Percentiles rank a stretch among this genome's conserved stretches.
Conservation (phyloP, 2,888 invertebrate species). For the Latheticus oryzae region DNA sequence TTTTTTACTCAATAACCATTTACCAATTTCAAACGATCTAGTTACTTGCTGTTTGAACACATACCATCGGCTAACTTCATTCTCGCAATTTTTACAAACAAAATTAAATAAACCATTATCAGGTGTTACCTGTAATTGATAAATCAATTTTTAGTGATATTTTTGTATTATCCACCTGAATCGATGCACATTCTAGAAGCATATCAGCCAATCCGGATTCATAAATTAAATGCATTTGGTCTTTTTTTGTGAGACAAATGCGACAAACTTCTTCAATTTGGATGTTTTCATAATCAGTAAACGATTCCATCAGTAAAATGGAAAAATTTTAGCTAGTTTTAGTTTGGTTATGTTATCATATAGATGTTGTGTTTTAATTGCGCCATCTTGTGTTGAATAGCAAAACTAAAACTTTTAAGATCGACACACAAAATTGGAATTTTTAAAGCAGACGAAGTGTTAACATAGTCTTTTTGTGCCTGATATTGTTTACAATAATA, state of each 20-base stretch:
- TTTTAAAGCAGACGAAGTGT: not conserved
- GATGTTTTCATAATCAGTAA: constrained; percentile 47
- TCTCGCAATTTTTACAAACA: constrained; percentile 47
- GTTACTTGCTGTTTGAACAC: constrained; percentile 49
- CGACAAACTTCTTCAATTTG: constrained; percentile 51
- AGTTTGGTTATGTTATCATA: too few species aligned
- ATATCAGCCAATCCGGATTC: constrained; percentile 50
- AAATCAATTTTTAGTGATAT: not conserved
- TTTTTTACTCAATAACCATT: constrained; percentile 41
- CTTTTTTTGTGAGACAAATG: constrained; percentile 48
- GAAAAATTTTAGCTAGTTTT: too few species aligned
- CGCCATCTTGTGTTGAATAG: too few species aligned
- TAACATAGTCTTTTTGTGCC: not conserved
- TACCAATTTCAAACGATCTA: constrained; percentile 49
- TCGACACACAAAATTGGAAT: not conserved
- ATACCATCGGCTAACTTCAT: constrained; percentile 51
- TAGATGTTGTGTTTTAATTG: constrained; percentile 1
- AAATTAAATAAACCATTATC: constrained; percentile 48
- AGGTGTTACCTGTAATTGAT: constrained; percentile 43
- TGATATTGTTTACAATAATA: not conserved
- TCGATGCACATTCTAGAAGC: constrained; percentile 50
- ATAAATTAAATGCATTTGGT: constrained; percentile 49
- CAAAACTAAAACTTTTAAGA: too few species aligned
- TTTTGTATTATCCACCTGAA: constrained; percentile 45
- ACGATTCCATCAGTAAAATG: constrained; percentile 43